Evolutionary conservation across 2,113 vertebrate genomes (phyloP).

Genomic region (Cephalopholis sonnerati): DNA sequence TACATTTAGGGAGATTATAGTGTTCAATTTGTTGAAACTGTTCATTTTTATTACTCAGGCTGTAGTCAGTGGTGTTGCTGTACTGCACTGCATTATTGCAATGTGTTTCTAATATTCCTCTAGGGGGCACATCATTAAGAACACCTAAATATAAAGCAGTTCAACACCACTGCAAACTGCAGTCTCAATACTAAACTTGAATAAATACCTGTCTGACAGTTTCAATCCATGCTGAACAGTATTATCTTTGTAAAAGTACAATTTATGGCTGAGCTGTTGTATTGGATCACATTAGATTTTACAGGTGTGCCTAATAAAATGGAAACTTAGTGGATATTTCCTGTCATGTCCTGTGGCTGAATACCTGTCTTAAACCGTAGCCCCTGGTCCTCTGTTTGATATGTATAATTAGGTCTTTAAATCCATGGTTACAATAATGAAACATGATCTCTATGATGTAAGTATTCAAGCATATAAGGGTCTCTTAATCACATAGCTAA

Average conservation of each 20-base stretch:
- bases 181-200: not conserved
- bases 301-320: not conserved
- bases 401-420: not conserved
- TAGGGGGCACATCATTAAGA: not conserved
- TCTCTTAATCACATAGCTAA: no score
- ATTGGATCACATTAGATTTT: no score
- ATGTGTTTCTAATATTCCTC: not conserved
- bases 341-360: no score
- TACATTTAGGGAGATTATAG: not conserved
- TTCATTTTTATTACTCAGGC: not conserved
- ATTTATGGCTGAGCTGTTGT: no score
- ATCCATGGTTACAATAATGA: not conserved
- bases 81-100: not conserved
- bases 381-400: not conserved
- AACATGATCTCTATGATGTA: no score
- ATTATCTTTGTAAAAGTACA: not conserved
- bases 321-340: not conserved
- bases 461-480: no score
- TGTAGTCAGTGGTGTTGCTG: not conserved
- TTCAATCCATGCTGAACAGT: no score
- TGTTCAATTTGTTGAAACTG: not conserved
- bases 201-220: not conserved
- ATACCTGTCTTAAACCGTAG: no score
- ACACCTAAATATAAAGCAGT: not conserved
- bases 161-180: not conserved